Percentiles rank a stretch among this genome's conserved stretches.
Conservation (phyloP, 2,888 invertebrate species). For the Ceramica pisi region DNA sequence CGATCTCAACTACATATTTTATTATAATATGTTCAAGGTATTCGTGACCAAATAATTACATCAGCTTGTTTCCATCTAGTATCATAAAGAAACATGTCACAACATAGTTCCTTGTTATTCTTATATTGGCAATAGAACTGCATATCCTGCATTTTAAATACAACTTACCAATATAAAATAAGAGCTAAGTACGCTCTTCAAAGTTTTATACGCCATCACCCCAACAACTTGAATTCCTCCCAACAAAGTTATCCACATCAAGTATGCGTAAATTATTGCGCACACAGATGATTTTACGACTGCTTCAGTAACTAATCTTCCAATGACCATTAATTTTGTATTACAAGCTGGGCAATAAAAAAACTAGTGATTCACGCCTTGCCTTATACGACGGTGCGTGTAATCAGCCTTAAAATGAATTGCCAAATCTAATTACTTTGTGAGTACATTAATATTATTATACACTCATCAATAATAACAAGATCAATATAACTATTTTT, state of each 20-base stretch:
- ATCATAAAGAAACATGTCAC: background rate
- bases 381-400: slow-evolving; percentile 7
- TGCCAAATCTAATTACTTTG: slow-evolving; percentile 42
- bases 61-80: background rate
- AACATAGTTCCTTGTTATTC: background rate
- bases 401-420: slow-evolving; percentile 45
- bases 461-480: slow-evolving; percentile 40
- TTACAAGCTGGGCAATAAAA: slow-evolving; percentile 22
- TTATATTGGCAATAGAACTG: background rate
- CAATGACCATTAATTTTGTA: slow-evolving; percentile 38
- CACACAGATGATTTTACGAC: slow-evolving; percentile 33
- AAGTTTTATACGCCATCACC: background rate
- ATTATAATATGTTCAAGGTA: too few species aligned
- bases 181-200: background rate
- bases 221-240: background rate
- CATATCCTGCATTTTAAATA: slow-evolving; percentile 5
- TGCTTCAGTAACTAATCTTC: slow-evolving; percentile 29
- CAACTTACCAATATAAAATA: background rate
- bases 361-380: slow-evolving; percentile 32
- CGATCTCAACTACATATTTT: too few species aligned
- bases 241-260: slow-evolving; percentile 11
- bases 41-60: background rate
- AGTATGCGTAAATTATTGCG: slow-evolving; percentile 12
- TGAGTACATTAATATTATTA: slow-evolving; percentile 2
- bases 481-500: slow-evolving; percentile 15